Percentiles rank a stretch among this genome's conserved stretches.
Conservation (phyloP, 2,888 invertebrate species). For the Aleiodes leptofemur region DNA sequence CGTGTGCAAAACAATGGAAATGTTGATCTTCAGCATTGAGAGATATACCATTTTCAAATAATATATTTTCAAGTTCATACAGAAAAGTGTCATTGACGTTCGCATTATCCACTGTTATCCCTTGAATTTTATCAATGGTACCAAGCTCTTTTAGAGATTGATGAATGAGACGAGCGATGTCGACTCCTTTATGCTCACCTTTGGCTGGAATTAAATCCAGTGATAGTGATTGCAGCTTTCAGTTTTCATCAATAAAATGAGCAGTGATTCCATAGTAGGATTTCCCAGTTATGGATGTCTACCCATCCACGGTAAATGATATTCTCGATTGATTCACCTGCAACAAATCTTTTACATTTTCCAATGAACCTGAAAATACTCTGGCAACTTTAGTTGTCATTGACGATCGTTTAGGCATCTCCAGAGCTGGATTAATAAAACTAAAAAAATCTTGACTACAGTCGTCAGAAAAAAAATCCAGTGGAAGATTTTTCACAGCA, state of each 20-base stretch:
- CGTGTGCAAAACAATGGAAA: no score
- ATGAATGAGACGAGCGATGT: slow-evolving; percentile 47
- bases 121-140: slow-evolving; percentile 43
- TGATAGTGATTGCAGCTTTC: slow-evolving; percentile 50
- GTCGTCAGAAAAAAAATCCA: no score
- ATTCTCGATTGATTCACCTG: slow-evolving; percentile 48
- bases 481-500: no score
- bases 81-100: slow-evolving; percentile 47
- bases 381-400: slow-evolving; percentile 18
- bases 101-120: slow-evolving; percentile 50
- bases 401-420: no score
- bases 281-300: no score
- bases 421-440: no score
- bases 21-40: no score
- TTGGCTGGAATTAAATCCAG: slow-evolving; percentile 53
- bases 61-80: slow-evolving; percentile 34
- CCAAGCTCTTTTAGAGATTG: slow-evolving; percentile 31
- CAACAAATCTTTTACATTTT: slow-evolving; percentile 40
- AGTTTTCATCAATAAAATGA: slow-evolving; percentile 53
- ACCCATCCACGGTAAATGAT: slow-evolving; percentile 52
- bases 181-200: slow-evolving; percentile 49
- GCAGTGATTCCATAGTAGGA: slow-evolving; percentile 50
- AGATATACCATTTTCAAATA: no score
- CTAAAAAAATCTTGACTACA: no score
- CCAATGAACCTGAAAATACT: slow-evolving; percentile 16